These are phyloP conservation scores for Heliconius himera DNA, from an alignment of 1,140 invertebrate species.

Conservation along the genomic window DNA sequence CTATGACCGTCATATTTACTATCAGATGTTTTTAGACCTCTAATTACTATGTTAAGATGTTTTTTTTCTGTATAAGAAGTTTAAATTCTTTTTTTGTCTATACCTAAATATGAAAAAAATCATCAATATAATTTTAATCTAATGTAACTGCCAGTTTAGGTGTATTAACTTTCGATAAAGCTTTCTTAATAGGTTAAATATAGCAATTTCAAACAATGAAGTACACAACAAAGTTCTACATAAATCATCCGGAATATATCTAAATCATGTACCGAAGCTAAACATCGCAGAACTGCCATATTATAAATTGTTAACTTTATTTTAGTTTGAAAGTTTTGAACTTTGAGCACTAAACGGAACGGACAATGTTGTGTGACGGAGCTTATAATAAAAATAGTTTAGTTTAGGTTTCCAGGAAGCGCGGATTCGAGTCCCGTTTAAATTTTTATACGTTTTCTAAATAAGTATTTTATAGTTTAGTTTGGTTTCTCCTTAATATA, in stretches of 20 bases:
- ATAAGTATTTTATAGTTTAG: too few relatives aligned
- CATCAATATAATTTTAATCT: too few relatives aligned
- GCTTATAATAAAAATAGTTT: neutral
- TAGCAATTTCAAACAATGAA: neutral
- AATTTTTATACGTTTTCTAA: too few relatives aligned
- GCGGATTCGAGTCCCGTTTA: too few relatives aligned
- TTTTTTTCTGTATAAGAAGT: too few relatives aligned
- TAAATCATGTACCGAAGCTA: neutral
- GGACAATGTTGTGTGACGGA: neutral
- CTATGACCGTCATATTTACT: too few relatives aligned
- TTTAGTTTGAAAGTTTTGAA: neutral
- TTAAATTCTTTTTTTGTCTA: too few relatives aligned
- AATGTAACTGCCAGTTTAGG: too few relatives aligned
- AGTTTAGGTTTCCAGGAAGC: too few relatives aligned
- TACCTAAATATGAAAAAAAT: too few relatives aligned
- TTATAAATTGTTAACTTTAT: constrained; percentile 7
- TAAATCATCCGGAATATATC: neutral
- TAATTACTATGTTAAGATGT: too few relatives aligned
- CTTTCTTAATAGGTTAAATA: neutral
- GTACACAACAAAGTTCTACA: neutral
- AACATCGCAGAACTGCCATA: neutral
- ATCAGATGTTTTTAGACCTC: too few relatives aligned
- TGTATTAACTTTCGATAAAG: neutral
- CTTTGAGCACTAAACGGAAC: neutral
- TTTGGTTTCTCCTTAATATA: neutral